Evolutionary conservation across 2,797 vertebrate species (phyloP).

Genomic region (Benthosema pterotum): DNA sequence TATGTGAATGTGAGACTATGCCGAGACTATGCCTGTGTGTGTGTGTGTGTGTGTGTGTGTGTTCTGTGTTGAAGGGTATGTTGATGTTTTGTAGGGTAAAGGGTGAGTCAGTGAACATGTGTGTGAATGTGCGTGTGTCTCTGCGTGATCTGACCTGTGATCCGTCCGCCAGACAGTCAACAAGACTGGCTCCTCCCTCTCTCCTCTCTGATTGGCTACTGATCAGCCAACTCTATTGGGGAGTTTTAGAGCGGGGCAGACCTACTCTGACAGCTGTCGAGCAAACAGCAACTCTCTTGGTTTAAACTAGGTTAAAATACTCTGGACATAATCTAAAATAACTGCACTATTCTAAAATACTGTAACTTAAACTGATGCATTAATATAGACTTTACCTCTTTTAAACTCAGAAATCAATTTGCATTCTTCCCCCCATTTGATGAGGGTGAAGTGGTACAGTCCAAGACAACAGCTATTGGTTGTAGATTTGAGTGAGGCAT

Average conservation of each 20-base stretch:
- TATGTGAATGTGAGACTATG: no score
- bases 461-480: slow-evolving; percentile 44
- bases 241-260: slow-evolving; percentile 7
- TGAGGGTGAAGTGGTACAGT: slow-evolving; percentile 44
- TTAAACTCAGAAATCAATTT: background rate
- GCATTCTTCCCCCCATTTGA: slow-evolving; percentile 20
- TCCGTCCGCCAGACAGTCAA: slow-evolving; percentile 27
- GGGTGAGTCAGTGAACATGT: background rate
- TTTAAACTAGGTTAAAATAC: slow-evolving; percentile 32
- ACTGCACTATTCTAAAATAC: no score
- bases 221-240: slow-evolving; percentile 38
- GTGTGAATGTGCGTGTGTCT: background rate
- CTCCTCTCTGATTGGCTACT: slow-evolving; percentile 49
- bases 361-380: slow-evolving; percentile 25
- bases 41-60: slow-evolving; percentile 23
- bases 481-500: slow-evolving; percentile 37
- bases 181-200: slow-evolving; percentile 59
- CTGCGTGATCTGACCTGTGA: slow-evolving; percentile 32
- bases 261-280: background rate
- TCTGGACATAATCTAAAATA: slow-evolving; percentile 16
- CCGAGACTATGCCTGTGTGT: background rate
- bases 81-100: no score
- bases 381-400: slow-evolving; percentile 9
- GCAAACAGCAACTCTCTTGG: background rate
- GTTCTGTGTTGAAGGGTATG: slow-evolving; percentile 7